phyloP scores from a whole-genome alignment of 2,113 vertebrate species.

The Pogonocichla stellata region DNA sequence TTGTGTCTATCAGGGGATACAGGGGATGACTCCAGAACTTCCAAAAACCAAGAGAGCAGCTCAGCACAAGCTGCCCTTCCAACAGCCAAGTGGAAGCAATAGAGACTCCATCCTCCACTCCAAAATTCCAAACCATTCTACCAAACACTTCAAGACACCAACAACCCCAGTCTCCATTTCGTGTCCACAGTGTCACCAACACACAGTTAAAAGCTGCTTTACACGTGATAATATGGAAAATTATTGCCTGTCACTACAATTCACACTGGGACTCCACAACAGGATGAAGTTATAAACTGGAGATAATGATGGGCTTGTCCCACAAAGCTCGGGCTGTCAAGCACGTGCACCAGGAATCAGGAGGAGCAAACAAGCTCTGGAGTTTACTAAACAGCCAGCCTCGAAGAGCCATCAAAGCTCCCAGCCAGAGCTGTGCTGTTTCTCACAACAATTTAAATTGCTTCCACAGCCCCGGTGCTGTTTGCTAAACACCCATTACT shows the following conservation, averaged over 20 bases:
- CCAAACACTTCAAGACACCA: fast-evolving
- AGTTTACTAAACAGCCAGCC: neutral
- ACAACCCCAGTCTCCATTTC: neutral
- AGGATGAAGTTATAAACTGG: neutral
- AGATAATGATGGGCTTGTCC: neutral
- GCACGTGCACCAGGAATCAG: neutral
- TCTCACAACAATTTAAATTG: neutral
- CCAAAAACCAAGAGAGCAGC: neutral
- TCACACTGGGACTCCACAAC: fast-evolving
- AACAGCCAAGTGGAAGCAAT: neutral
- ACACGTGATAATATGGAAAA: fast-evolving
- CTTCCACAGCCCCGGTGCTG: neutral
- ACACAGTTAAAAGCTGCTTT: neutral
- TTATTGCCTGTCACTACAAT: neutral
- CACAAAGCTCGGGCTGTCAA: neutral
- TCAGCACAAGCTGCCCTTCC: neutral
- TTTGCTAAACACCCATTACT: neutral
- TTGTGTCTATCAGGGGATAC: neutral
- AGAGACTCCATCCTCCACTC: neutral
- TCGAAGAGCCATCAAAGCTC: neutral
- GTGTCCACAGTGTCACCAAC: neutral
- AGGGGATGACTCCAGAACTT: neutral
- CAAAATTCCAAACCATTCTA: neutral
- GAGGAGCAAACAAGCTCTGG: neutral
- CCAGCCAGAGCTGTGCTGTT: neutral